phyloP scores from a whole-genome alignment of 2,113 vertebrate species.

The Camarhynchus parvulus region DNA sequence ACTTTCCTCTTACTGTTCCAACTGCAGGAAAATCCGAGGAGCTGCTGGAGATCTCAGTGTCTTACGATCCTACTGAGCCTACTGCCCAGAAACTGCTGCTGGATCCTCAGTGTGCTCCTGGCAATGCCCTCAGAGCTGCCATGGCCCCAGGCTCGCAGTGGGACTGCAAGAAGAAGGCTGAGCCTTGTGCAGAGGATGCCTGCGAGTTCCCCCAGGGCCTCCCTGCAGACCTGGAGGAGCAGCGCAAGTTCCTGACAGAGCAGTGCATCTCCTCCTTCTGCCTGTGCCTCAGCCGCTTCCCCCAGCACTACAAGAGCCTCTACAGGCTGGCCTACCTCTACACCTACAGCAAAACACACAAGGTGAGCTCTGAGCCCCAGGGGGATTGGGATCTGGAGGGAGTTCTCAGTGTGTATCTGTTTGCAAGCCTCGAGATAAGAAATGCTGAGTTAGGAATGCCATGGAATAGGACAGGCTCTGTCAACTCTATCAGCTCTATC shows the following conservation, averaged over 20 bases:
- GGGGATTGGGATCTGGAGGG: background rate
- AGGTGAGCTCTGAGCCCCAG: constrained; percentile 73
- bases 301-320: constrained; percentile 98
- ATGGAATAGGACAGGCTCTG: background rate
- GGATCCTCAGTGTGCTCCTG: constrained; percentile 48
- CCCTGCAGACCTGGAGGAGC: constrained; percentile 82
- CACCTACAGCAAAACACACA: constrained; percentile 88
- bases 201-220: constrained; percentile 84
- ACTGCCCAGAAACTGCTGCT: constrained; percentile 57
- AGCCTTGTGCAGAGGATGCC: constrained; percentile 77
- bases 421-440: background rate
- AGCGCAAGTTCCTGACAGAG: constrained; percentile 88
- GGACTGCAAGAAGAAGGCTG: constrained; percentile 82
- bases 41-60: constrained; percentile 66
- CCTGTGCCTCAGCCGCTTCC: constrained; percentile 93
- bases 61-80: constrained; percentile 28
- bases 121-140: constrained; percentile 67
- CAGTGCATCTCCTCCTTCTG: constrained; percentile 88
- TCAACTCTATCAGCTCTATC: no score
- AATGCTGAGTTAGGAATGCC: background rate
- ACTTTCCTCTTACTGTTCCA: background rate
- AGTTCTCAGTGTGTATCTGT: background rate
- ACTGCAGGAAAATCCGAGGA: constrained; percentile 69
- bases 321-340: constrained; percentile 95
- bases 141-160: constrained; percentile 38